Conservation (phyloP, 2,888 invertebrate species). For the Diploptera punctata region DNA sequence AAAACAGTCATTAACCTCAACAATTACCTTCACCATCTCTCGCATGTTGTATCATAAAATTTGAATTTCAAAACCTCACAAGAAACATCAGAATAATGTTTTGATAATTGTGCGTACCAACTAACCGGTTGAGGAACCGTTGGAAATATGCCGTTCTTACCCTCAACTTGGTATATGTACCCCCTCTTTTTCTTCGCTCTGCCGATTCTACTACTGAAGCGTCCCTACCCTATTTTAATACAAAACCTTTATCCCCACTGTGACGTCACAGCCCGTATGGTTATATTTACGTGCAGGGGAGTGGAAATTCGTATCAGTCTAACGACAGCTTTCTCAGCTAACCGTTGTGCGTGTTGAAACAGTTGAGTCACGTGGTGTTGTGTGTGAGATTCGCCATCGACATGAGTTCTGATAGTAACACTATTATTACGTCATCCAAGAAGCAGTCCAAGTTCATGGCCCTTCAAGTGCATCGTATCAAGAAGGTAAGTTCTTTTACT, state of each 20-base stretch:
- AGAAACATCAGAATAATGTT: neutral
- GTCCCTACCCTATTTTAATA: slow-evolving; percentile 12
- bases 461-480: slow-evolving; percentile 46
- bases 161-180: slow-evolving; percentile 2
- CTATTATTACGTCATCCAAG: neutral
- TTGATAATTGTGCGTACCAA: neutral
- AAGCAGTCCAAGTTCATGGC: slow-evolving; percentile 3
- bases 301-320: slow-evolving; percentile 17
- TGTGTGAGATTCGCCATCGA: neutral
- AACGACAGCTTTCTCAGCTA: neutral
- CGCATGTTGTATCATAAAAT: no score
- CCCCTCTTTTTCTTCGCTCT: slow-evolving; percentile 2
- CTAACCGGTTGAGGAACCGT: neutral
- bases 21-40: no score
- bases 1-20: no score
- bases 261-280: slow-evolving; percentile 9
- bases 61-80: neutral
- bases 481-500: slow-evolving; percentile 45
- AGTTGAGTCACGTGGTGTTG: slow-evolving; percentile 15
- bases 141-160: slow-evolving; percentile 1
- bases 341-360: neutral
- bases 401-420: slow-evolving; percentile 25
- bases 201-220: slow-evolving; percentile 3
- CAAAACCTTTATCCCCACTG: neutral
- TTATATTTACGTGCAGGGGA: slow-evolving; percentile 13